Evolutionary conservation across 2,797 vertebrate species (phyloP), one percentile per base, ranked within the genome.

Genomic region (Macroramphosus scolopax): DNA sequence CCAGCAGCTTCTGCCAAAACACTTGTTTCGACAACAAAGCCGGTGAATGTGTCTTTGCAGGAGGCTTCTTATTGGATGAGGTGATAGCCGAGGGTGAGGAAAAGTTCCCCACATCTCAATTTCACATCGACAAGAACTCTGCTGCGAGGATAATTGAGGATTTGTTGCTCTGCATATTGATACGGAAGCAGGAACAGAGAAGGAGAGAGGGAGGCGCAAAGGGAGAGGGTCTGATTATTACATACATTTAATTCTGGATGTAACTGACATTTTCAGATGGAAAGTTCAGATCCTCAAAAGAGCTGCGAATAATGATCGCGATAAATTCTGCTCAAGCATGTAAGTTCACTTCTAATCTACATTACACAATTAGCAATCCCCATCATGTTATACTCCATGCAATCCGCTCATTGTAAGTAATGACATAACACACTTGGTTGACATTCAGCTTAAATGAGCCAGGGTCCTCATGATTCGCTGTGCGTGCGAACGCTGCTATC

Each of bases 121-220:
- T 68, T 73, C 61, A 61, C 52, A 57, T 49, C 34, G 52, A 75
- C 64, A 51, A 54, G 51, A 61, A 50, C 31, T 73, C 55, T 41
- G 61, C 75, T 72, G 73, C 45, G 66, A 72, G 63, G 52, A 69
- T 75, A 59, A 74, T 72, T 77, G 51, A 54, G 37, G 43, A 68
- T 72, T 68, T 76, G 64, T 60, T 51, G 48, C 68, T 49, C 26
- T 12, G 37, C 17, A 36, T 41, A 32, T 31, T 51, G 34, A 51
- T 43, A 64, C 51, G n/a, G 24, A 42, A n/a, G 29, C 32, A 16
- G 11, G 12, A 36, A 22, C 5, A 22, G 32, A 28, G 10, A 17
- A 28, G 39, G 15, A 18, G 32, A 12, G 46, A 22, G 22, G 28
- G 8, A 20, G 13, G 24, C 16, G 28, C 11, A 42, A 29, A 55